A percentile compares a stretch with the other conserved stretches of the same genome.
These are phyloP conservation scores for Matsumyia berberina DNA, from an alignment of 2,888 invertebrate genomes.

Conservation along the genomic window DNA sequence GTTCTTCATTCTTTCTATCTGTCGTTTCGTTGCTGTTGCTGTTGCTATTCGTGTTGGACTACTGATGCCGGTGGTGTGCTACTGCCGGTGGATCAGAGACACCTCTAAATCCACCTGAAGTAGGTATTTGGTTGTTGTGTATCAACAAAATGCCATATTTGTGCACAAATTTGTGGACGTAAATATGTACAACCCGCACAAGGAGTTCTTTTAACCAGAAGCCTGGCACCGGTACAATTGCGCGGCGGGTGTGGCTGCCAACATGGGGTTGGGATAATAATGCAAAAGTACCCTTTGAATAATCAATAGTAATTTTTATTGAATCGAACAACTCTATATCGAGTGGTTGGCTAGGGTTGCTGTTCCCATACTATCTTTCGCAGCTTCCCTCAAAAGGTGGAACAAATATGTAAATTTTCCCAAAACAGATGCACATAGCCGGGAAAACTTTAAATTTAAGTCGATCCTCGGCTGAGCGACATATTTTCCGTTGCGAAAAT, in stretches of 20 bases:
- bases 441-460: slow-evolving; percentile 26
- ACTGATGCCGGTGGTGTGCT: background rate
- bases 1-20: slow-evolving; percentile 22
- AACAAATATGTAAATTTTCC: slow-evolving; percentile 18
- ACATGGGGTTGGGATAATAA: slow-evolving; percentile 53
- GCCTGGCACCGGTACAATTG: slow-evolving; percentile 19
- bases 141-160: slow-evolving; percentile 76
- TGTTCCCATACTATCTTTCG: background rate
- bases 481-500: slow-evolving; percentile 18
- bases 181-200: slow-evolving; percentile 59
- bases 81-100: slow-evolving; percentile 53
- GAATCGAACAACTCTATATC: slow-evolving; percentile 72
- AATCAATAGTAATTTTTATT: slow-evolving; percentile 76
- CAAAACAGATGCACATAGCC: background rate
- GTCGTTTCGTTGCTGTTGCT: slow-evolving; percentile 42
- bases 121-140: slow-evolving; percentile 70
- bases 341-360: slow-evolving; percentile 35
- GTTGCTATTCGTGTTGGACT: slow-evolving; percentile 40
- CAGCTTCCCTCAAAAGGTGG: background rate
- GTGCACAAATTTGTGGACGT: slow-evolving; percentile 74
- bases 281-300: slow-evolving; percentile 73
- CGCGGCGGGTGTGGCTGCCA: slow-evolving; percentile 2
- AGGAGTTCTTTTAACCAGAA: slow-evolving; percentile 47
- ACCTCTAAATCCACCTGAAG: slow-evolving; percentile 73
- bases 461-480: background rate